Evolutionary conservation across 1,140 invertebrate genomes (phyloP), one percentile per base, ranked within the genome.

Genomic region (Akabosia matsudoensis): DNA sequence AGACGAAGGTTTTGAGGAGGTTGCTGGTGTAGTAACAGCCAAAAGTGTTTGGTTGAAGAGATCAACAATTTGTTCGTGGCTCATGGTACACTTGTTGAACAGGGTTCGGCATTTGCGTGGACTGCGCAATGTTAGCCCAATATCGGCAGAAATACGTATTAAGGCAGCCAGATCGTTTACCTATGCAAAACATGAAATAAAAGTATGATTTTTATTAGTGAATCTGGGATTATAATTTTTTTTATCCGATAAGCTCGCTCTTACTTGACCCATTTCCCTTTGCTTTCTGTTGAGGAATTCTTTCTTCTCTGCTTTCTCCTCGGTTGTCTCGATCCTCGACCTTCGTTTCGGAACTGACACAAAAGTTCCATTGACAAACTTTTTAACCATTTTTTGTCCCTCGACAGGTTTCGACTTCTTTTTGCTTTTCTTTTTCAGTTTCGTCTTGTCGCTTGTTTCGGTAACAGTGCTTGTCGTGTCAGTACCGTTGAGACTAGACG

Each of bases 371-470:
- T 67, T 67, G n/a, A 31, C 61, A 67, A 30, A 28, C 28, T 67
- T 67, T 30, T 67, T 72, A 16, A 34, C 33, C 22, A 70, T 45
- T 34, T 76, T 71, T 26, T 31, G 22, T 24, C 51, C 37, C 37
- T 45, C 37, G 18, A 7, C 70, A 1, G 3, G 4, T n/a, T 76
- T 76, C n/a, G 24, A 26, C 51, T 56, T 52, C 33, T 56, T 61
- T 22, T 76, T 76, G 7, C 61, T 73, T 3, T 37, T 52, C 70
- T 72, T 76, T n/a, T 76, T 71, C 24, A 33, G 54, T 72, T 76
- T 56, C 7, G n/a, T 22, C 54, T 76, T 54, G 33, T 28, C 33
- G 31, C n/a, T 56, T 54, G 10, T 37, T 3, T 45, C 37, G 4
- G 28, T 30, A 31, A 7, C 31, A n/a, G 13, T 67, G 4, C 26